Conservation (phyloP, 2,888 invertebrate species). For the Spilarctia lutea region DNA sequence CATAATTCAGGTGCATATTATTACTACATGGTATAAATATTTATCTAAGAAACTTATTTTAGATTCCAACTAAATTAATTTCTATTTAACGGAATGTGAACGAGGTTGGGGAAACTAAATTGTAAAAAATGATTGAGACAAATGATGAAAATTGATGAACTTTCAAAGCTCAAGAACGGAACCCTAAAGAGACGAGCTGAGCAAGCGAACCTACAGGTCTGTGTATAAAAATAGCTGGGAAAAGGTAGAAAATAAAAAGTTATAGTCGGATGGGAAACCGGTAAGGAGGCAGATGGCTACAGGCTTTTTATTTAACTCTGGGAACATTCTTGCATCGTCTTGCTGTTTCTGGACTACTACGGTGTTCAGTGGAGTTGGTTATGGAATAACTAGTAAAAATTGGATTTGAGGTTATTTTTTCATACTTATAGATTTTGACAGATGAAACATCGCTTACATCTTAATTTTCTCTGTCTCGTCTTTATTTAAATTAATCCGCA, state of each 20-base stretch:
- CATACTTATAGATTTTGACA: too few relatives aligned
- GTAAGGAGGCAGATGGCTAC: constrained; percentile 74
- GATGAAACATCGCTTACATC: neutral
- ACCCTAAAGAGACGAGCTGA: constrained; percentile 56
- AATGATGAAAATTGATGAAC: neutral
- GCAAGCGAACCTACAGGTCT: constrained; percentile 54
- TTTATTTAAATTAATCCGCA: too few relatives aligned
- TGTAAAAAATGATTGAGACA: neutral
- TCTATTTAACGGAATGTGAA: neutral
- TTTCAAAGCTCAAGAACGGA: constrained; percentile 20
- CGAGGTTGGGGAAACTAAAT: neutral
- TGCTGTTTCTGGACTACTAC: neutral
- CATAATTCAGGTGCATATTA: neutral
- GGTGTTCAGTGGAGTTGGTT: neutral
- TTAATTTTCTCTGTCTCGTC: neutral
- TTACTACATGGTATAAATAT: neutral
- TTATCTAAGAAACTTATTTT: neutral
- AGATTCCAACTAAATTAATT: neutral
- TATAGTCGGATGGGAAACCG: constrained; percentile 64
- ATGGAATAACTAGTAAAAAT: neutral
- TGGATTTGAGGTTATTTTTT: too few relatives aligned
- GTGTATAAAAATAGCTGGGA: constrained; percentile 73
- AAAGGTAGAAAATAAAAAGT: constrained; percentile 76
- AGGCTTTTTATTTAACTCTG: constrained; percentile 72
- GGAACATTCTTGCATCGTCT: constrained; percentile 70